These are phyloP conservation scores for Sinocyclocheilus maitianheensis DNA, from an alignment of 2,113 vertebrate species.

Conservation along the genomic window DNA sequence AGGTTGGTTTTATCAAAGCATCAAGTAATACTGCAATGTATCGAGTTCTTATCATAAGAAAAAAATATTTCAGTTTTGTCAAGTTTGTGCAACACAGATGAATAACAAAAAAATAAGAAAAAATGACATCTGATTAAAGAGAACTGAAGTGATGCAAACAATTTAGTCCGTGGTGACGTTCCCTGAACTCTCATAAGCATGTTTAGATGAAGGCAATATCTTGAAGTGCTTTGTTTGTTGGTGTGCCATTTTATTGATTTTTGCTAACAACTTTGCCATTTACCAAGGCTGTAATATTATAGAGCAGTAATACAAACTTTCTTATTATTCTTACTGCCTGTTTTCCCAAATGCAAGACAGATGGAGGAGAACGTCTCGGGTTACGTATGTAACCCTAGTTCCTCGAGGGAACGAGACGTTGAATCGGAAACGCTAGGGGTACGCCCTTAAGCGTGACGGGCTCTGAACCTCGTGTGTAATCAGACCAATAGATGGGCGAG, in stretches of 20 bases:
- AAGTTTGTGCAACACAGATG: background rate
- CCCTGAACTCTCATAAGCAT: background rate
- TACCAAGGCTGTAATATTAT: background rate
- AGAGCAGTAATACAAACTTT: background rate
- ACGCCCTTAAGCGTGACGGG: too few relatives aligned
- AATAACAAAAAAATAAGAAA: background rate
- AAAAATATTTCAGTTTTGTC: background rate
- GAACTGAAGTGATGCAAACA: background rate
- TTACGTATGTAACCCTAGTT: too few relatives aligned
- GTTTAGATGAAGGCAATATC: slow-evolving; percentile 4
- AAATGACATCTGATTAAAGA: background rate
- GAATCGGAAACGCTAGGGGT: too few relatives aligned
- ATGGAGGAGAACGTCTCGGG: background rate
- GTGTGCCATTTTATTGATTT: slow-evolving; percentile 7
- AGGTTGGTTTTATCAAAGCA: background rate
- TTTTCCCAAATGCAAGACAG: slow-evolving; percentile 5
- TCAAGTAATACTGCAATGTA: background rate
- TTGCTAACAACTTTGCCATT: background rate
- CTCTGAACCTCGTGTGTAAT: too few relatives aligned
- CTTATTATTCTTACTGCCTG: slow-evolving; percentile 2
- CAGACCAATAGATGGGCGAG: too few relatives aligned
- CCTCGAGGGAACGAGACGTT: too few relatives aligned
- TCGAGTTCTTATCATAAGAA: background rate
- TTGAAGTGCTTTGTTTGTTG: slow-evolving; percentile 14
- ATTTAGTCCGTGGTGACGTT: background rate